These are phyloP conservation scores for Rhinatrema bivittatum DNA, from an alignment of 2,797 vertebrate genomes.

Conservation along the genomic window DNA sequence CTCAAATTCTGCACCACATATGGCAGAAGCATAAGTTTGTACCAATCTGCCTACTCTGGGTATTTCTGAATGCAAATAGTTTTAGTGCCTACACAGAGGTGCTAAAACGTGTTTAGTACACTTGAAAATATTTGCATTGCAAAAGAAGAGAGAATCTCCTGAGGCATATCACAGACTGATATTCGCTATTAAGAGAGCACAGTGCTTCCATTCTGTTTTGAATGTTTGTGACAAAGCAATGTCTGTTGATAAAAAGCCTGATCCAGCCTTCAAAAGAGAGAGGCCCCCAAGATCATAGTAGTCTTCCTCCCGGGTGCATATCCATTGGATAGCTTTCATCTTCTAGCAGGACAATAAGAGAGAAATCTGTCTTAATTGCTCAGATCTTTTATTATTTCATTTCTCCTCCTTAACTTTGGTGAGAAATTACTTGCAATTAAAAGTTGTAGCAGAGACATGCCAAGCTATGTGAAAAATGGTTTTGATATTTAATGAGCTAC, in stretches of 20 bases:
- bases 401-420: conserved; percentile 16
- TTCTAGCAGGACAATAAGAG: too few species aligned
- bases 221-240: too few species aligned
- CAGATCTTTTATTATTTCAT: too few species aligned
- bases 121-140: conserved; percentile 73
- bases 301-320: too few species aligned
- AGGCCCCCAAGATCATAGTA: too few species aligned
- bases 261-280: conserved; percentile 28
- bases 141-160: conserved; percentile 53
- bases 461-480: conserved; percentile 29
- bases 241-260: too few species aligned
- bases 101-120: conserved; percentile 72
- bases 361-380: too few species aligned
- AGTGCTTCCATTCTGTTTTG: too few species aligned
- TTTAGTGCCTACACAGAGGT: conserved; percentile 63
- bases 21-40: conserved; percentile 67
- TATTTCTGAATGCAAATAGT: conserved; percentile 71
- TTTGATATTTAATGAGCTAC: conserved; percentile 12
- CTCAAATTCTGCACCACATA: conserved; percentile 65
- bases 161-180: conserved; percentile 58
- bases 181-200: conserved; percentile 45
- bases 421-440: conserved; percentile 19
- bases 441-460: conserved; percentile 24
- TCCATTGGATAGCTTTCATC: conserved; percentile 5
- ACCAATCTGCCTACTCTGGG: conserved; percentile 64